Conservation (phyloP, 2,797 vertebrate species). For the Silurus aristotelis region DNA sequence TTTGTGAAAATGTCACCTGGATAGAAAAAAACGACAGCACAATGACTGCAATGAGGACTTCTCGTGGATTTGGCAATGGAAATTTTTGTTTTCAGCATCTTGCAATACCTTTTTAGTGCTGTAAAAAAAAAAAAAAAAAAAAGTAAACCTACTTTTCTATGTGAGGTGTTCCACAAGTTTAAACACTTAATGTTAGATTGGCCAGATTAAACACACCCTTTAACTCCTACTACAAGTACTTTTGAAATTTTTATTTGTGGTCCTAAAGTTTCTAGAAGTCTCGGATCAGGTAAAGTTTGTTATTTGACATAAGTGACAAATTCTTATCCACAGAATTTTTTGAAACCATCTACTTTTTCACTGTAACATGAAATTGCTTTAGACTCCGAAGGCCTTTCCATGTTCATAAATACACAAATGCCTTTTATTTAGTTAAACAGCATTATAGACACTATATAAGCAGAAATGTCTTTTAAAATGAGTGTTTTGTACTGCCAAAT, state of each 20-base stretch:
- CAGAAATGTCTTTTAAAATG: constrained; percentile 34
- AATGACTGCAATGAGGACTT: constrained; percentile 79
- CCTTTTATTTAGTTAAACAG: constrained; percentile 44
- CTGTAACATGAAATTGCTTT: constrained; percentile 14
- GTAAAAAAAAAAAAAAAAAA: constrained; percentile 77
- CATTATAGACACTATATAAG: constrained; percentile 28
- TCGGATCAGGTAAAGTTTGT: constrained; percentile 43
- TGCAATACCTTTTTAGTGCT: constrained; percentile 92
- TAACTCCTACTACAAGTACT: constrained; percentile 70
- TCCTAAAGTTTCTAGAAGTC: constrained; percentile 66
- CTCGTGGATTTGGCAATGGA: constrained; percentile 67
- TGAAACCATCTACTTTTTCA: constrained; percentile 8
- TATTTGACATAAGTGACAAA: constrained; percentile 2
- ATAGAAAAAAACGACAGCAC: constrained; percentile 72
- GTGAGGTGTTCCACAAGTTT: constrained; percentile 76
- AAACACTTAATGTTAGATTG: constrained; percentile 44
- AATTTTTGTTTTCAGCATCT: constrained; percentile 93
- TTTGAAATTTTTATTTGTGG: constrained; percentile 68
- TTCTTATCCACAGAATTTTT: not conserved
- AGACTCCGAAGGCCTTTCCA: constrained; percentile 1
- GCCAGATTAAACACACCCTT: constrained; percentile 58
- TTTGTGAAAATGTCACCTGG: constrained; percentile 70
- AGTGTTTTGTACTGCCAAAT: constrained; percentile 42
- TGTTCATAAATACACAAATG: constrained; percentile 34
- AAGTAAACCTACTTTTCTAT: constrained; percentile 78